Evolutionary conservation across 2,113 vertebrate species (phyloP), one percentile per base, ranked within the genome.

Genomic region (Ceyx margarethae): DNA sequence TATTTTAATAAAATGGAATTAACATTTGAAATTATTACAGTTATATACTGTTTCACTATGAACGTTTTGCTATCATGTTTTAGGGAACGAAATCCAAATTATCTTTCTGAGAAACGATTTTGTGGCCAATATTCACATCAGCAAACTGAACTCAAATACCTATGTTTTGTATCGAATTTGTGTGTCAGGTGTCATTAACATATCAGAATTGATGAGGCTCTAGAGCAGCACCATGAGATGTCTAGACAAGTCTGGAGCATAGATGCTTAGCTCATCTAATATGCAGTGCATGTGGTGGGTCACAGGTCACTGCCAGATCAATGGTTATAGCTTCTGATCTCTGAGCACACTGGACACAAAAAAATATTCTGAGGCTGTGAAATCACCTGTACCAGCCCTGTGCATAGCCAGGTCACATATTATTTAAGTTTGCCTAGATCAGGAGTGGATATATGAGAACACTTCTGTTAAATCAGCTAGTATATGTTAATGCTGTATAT

Each of bases 161-260:
- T 56, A 15, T 56, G 18, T 48, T 85, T n/a, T 22, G 3, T 21
- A 69, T 6, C 60, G 29, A 29, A 54, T 26, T 51, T 58, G 8
- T 20, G 25, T 43, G 40, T 15, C 29, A 33, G 12, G 8, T 71
- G 26, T 64, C 50, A 46, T 48, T 62, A 46, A 45, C 6, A 29
- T 3, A 1, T 53, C 29, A 46, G 42, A 29, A 48, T 42, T 25
- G 31, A 23, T 0, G 1, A 11, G 13, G 5, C 4, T 82, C 22
- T 61, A 77, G 15, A 72, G 11, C 14, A 76, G 31, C 15, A 80
- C 14, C 29, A 9, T 15, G 28, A 64, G 25, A 53, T 62, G 31
- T 31, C 11, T n/a, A n/a, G 31, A 37, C 26, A 74, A 46, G 90
- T 46, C 13, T 50, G 8, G 28, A 80, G 48, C 29, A 54, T 46